These are phyloP conservation scores for Eira barbara DNA, from an alignment of 2,113 vertebrate species.

Conservation along the genomic window DNA sequence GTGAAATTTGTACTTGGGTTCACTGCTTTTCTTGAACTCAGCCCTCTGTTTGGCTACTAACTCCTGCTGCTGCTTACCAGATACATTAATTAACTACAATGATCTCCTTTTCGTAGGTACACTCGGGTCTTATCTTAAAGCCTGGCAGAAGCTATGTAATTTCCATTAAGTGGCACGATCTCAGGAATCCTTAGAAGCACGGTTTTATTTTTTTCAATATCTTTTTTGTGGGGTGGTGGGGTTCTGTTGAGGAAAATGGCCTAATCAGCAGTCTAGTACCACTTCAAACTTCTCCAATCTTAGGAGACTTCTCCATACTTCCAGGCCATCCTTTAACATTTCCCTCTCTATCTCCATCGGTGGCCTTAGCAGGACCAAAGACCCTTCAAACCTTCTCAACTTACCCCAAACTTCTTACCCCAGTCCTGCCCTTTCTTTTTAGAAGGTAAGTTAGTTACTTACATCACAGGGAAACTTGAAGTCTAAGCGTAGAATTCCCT, in stretches of 20 bases:
- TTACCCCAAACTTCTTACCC: not conserved
- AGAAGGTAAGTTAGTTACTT: not conserved
- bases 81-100: not conserved
- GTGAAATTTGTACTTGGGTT: not conserved
- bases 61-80: not conserved
- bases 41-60: not conserved
- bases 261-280: not conserved
- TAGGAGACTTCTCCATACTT: not conserved
- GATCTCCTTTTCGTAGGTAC: not conserved
- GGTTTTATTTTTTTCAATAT: not conserved
- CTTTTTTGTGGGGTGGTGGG: not conserved
- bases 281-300: not conserved
- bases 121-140: not conserved
- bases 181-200: not conserved
- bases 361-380: not conserved
- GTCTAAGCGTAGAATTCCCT: not conserved
- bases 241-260: not conserved
- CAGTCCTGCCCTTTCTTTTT: not conserved
- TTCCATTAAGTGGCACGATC: not conserved
- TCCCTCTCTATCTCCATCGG: not conserved
- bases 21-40: not conserved
- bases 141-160: not conserved
- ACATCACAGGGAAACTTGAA: not conserved
- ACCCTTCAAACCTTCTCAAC: not conserved
- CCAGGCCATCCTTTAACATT: not conserved